Percentiles rank a stretch among this genome's conserved stretches.
These are phyloP conservation scores for Diaphora mendica DNA, from an alignment of 2,888 invertebrate species.

Conservation along the genomic window DNA sequence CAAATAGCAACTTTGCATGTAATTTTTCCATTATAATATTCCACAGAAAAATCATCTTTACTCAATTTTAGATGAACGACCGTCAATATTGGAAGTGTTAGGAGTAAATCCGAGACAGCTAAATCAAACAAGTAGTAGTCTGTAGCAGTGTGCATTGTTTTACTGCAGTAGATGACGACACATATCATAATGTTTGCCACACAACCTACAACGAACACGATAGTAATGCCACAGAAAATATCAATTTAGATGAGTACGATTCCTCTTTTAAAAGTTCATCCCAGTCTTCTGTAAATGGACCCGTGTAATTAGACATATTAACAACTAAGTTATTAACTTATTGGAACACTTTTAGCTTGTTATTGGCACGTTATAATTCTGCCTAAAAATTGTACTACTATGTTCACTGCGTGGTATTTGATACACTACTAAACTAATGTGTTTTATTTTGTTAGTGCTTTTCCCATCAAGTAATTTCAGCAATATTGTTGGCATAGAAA, in stretches of 20 bases:
- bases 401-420: neutral
- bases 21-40: neutral
- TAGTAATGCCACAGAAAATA: slow-evolving; percentile 36
- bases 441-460: neutral
- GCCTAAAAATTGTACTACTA: neutral
- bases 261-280: slow-evolving; percentile 21
- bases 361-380: neutral
- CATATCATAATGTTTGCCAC: slow-evolving; percentile 75
- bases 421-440: neutral
- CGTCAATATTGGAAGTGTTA: slow-evolving; percentile 66
- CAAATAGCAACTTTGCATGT: slow-evolving; percentile 43
- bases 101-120: slow-evolving; percentile 73
- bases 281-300: slow-evolving; percentile 31
- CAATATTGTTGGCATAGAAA: neutral
- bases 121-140: slow-evolving; percentile 77
- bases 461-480: neutral
- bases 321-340: neutral
- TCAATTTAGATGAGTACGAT: slow-evolving; percentile 29
- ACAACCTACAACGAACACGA: slow-evolving; percentile 45
- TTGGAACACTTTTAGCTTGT: neutral
- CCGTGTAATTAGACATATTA: slow-evolving; percentile 29
- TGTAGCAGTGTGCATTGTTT: slow-evolving; percentile 74
- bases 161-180: slow-evolving; percentile 73
- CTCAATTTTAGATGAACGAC: slow-evolving; percentile 49
- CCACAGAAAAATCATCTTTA: neutral